Conservation (phyloP, 2,888 invertebrate species). For the Mythimna albipuncta region DNA sequence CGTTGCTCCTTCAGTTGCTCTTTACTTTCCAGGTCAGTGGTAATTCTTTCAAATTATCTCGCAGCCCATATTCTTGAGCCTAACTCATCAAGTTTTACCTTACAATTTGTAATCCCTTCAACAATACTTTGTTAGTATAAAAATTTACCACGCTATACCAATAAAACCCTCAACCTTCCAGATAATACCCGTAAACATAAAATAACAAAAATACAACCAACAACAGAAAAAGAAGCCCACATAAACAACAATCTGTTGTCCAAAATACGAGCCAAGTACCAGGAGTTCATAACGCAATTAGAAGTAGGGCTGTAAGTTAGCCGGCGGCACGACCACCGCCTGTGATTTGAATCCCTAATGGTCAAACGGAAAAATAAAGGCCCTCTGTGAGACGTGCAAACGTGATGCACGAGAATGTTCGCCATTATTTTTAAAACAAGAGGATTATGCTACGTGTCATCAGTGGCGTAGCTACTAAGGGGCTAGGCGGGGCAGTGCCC, state of each 20-base stretch:
- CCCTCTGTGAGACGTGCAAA: conserved; percentile 32
- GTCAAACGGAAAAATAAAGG: conserved; percentile 54
- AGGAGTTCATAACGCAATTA: conserved; percentile 81
- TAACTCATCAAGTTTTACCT: background rate
- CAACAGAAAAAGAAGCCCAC: conserved; percentile 18
- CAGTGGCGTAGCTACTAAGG: too few species aligned
- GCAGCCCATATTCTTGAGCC: background rate
- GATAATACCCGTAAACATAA: conserved; percentile 13
- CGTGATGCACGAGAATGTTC: conserved; percentile 42
- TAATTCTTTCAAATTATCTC: too few species aligned
- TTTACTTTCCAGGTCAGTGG: too few species aligned
- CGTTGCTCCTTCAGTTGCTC: too few species aligned
- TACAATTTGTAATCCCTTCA: background rate
- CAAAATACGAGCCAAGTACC: conserved; percentile 62
- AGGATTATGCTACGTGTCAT: conserved; percentile 30
- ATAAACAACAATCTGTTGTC: conserved; percentile 57
- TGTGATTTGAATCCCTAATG: conserved; percentile 84
- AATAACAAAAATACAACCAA: conserved; percentile 9
- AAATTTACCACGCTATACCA: background rate
- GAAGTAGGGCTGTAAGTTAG: conserved; percentile 74
- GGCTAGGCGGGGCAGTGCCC: too few species aligned
- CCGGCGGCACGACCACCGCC: conserved; percentile 67
- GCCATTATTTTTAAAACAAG: conserved; percentile 41
- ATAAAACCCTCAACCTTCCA: background rate
- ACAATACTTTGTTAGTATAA: background rate